These are phyloP conservation scores for Eucriotettix oculatus DNA, from an alignment of 2,888 invertebrate genomes.

Conservation along the genomic window DNA sequence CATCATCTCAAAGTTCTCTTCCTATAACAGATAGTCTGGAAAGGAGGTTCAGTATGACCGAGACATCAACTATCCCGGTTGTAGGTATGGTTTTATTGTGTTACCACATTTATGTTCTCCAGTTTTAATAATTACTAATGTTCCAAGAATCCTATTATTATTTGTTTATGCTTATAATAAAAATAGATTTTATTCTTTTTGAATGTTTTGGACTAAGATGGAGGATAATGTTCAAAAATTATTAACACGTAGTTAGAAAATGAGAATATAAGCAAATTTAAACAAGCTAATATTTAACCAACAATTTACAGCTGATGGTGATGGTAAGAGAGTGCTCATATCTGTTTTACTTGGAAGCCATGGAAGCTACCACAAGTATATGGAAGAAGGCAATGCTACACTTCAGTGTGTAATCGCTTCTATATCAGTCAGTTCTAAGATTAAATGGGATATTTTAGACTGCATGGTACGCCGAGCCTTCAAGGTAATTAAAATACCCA, in stretches of 20 bases:
- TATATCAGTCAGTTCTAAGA: conserved; percentile 80
- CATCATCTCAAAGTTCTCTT: conserved; percentile 36
- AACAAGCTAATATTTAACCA: no score
- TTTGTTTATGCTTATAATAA: no score
- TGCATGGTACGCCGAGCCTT: conserved; percentile 80
- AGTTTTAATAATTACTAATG: no score
- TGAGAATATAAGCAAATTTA: no score
- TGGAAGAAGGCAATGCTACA: conserved; percentile 37
- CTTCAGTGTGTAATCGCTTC: conserved; percentile 67
- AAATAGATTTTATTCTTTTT: no score
- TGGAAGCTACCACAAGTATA: conserved; percentile 52
- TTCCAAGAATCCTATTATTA: no score
- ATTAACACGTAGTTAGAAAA: no score
- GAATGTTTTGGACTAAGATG: no score
- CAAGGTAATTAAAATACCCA: conserved; percentile 32
- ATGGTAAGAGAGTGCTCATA: conserved; percentile 75
- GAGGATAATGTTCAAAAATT: no score
- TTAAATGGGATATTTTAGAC: conserved; percentile 89
- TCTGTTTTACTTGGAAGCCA: conserved; percentile 76
- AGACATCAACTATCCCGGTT: conserved; percentile 9
- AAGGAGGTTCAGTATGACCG: conserved; percentile 28
- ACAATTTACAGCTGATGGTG: conserved; percentile 32
- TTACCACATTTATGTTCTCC: no score
- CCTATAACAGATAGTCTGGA: conserved; percentile 24
- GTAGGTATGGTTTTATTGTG: neutral